Evolutionary conservation across 2,113 vertebrate genomes (phyloP).

Genomic region (Erinaceus europaeus): DNA sequence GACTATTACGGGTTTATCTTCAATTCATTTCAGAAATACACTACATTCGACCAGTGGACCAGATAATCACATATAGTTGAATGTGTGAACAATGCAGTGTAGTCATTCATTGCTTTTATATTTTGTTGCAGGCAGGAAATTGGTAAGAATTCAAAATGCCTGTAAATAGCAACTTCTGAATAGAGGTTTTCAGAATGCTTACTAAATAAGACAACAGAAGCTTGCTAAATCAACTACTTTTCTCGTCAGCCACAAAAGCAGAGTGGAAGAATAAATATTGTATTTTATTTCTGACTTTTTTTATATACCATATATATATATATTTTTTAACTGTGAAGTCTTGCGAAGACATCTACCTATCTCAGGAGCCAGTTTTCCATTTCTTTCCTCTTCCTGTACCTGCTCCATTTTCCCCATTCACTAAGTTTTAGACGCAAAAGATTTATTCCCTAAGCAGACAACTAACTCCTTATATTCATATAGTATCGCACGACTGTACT

Average conservation of each 20-base stretch:
- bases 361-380: not conserved
- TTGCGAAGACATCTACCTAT: not conserved
- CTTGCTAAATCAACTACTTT: constrained; percentile 46
- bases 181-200: constrained; percentile 23
- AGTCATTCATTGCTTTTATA: constrained; percentile 55
- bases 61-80: constrained; percentile 51
- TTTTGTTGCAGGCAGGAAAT: constrained; percentile 58
- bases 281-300: not conserved
- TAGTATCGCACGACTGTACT: not conserved
- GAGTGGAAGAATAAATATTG: not conserved
- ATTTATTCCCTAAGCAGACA: not conserved
- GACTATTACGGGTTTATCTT: constrained; percentile 72
- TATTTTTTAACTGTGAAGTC: not conserved
- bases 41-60: constrained; percentile 59
- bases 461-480: not conserved
- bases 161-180: constrained; percentile 58
- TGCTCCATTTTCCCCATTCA: not conserved
- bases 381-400: not conserved
- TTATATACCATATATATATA: not conserved
- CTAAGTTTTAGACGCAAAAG: constrained; percentile 15
- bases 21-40: constrained; percentile 67
- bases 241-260: constrained; percentile 15
- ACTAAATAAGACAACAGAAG: constrained; percentile 39
- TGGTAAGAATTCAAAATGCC: constrained; percentile 63
- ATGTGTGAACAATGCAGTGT: constrained; percentile 20